Conservation (phyloP, 2,888 invertebrate species). For the Trissolcus japonicus region DNA sequence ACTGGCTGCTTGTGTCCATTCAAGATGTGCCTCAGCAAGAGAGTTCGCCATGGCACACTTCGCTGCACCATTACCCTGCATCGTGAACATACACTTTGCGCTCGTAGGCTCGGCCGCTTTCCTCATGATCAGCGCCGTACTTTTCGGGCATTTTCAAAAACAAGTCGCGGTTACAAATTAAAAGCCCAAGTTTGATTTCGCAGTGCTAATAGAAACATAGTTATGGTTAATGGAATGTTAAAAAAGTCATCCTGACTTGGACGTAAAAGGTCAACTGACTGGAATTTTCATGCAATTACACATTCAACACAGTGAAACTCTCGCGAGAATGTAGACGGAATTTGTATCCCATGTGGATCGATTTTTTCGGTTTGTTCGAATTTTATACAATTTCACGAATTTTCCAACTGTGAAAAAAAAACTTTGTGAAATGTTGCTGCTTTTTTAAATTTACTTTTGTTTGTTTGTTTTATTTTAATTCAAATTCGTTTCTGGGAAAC, state of each 20-base stretch:
- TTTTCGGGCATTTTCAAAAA: neutral
- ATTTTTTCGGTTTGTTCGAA: neutral
- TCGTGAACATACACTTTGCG: slow-evolving; percentile 20
- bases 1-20: slow-evolving; percentile 33
- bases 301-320: slow-evolving; percentile 10
- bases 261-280: slow-evolving; percentile 22
- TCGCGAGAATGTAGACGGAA: slow-evolving; percentile 3
- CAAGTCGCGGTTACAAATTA: too few relatives aligned
- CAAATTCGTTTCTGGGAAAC: slow-evolving; percentile 15
- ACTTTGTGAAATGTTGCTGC: neutral
- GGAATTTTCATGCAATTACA: slow-evolving; percentile 34
- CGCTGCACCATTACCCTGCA: slow-evolving; percentile 46
- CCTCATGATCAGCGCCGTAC: neutral
- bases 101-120: slow-evolving; percentile 13
- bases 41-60: slow-evolving; percentile 51
- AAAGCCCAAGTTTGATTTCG: too few relatives aligned
- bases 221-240: slow-evolving; percentile 11
- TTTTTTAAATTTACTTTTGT: too few relatives aligned
- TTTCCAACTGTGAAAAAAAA: neutral
- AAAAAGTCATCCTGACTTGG: slow-evolving; percentile 11
- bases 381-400: too few relatives aligned
- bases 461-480: slow-evolving; percentile 9
- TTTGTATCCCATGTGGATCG: neutral
- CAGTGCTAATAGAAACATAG: neutral
- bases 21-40: slow-evolving; percentile 42